Evolutionary conservation across 1,140 invertebrate species (phyloP).

Genomic region (Luehdorfia chinensis): DNA sequence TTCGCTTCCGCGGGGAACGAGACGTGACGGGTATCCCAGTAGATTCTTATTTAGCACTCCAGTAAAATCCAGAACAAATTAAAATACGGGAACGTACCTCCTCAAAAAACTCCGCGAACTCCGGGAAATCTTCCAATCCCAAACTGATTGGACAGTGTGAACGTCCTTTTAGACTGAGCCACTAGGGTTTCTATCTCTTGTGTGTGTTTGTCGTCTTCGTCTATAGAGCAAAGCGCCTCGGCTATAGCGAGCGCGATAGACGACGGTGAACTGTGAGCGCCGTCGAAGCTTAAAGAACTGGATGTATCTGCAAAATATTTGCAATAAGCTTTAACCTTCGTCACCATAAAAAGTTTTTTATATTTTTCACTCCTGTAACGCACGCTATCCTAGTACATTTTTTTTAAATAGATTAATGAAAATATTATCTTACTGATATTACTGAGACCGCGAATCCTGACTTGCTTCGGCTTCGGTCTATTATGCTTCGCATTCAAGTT

Average conservation of each 20-base stretch:
- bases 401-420: no score
- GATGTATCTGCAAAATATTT: conserved; percentile 28
- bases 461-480: conserved; percentile 41
- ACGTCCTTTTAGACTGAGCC: conserved; percentile 71
- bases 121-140: conserved; percentile 60
- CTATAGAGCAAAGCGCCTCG: conserved; percentile 87
- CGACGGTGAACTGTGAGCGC: conserved; percentile 51
- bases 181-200: conserved; percentile 81
- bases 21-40: no score
- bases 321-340: no score
- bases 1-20: no score
- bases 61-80: no score
- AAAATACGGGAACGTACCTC: no score
- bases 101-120: conserved; percentile 63
- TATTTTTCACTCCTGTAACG: no score
- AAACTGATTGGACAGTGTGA: conserved; percentile 48
- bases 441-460: conserved; percentile 40
- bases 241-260: conserved; percentile 79
- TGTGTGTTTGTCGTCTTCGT: conserved; percentile 86
- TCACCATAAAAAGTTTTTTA: no score
- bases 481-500: conserved; percentile 31
- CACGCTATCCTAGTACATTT: no score
- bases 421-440: conserved; percentile 40
- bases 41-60: no score
- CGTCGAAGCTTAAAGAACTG: conserved; percentile 67